Conservation (phyloP, 2,113 vertebrate genomes). For the Motacilla tschutschensis region DNA sequence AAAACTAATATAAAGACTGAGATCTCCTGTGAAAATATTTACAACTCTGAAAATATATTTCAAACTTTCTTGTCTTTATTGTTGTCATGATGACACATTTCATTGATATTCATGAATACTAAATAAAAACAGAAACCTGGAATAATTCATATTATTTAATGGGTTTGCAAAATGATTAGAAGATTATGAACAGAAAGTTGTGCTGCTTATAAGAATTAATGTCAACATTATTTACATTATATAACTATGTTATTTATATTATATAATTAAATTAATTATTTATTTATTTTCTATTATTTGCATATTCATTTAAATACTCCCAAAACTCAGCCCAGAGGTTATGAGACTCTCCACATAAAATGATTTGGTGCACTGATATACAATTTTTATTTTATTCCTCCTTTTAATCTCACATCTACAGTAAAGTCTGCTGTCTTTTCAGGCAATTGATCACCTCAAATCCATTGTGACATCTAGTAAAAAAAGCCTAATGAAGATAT, state of each 20-base stretch:
- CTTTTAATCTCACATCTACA: neutral
- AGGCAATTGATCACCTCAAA: neutral
- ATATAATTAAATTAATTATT: neutral
- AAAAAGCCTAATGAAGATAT: neutral
- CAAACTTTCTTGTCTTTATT: neutral
- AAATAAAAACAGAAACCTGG: neutral
- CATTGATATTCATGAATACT: neutral
- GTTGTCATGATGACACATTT: neutral
- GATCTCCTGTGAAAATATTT: neutral
- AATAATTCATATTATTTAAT: accelerated
- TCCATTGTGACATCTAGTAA: neutral
- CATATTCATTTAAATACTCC: neutral
- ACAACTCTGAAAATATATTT: neutral
- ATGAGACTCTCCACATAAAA: neutral
- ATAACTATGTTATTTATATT: neutral
- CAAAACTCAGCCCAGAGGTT: neutral
- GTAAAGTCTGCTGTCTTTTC: neutral
- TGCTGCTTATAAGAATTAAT: neutral
- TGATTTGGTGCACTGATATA: accelerated
- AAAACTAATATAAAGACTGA: neutral
- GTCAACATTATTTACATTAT: neutral
- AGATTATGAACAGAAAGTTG: neutral
- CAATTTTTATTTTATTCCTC: neutral
- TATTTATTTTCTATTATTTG: neutral
- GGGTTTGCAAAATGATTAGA: accelerated